phyloP scores from a whole-genome alignment of 2,113 vertebrate genomes.

The Ciconia stormi region DNA sequence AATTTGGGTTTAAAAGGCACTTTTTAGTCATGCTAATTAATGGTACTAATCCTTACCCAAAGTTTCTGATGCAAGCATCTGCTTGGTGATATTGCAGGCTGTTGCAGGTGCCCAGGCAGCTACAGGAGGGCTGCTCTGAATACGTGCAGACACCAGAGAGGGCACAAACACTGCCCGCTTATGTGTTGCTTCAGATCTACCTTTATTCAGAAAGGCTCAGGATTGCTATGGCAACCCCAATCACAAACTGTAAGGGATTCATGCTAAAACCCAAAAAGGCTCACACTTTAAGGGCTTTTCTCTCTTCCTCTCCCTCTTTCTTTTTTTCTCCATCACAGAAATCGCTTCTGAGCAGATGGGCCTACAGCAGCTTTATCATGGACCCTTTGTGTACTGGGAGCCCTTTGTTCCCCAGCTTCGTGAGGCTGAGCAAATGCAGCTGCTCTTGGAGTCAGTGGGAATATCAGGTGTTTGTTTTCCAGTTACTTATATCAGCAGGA shows the following conservation, averaged over 20 bases:
- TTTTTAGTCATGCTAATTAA: neutral
- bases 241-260: neutral
- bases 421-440: neutral
- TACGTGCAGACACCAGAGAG: neutral
- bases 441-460: neutral
- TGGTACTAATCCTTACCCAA: neutral
- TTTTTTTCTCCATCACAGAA: neutral
- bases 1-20: neutral
- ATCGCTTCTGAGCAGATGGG: constrained; percentile 1
- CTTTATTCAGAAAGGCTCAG: neutral
- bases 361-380: neutral
- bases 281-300: neutral
- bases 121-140: neutral
- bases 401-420: neutral
- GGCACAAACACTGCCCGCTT: neutral
- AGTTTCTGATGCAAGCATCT: neutral
- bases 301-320: neutral
- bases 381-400: neutral
- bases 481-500: neutral
- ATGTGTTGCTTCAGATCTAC: neutral
- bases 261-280: neutral
- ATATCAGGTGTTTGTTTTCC: neutral
- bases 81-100: neutral
- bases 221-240: neutral
- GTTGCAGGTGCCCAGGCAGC: neutral